Base-by-base conservation (phyloP, 2,888 invertebrate species). In the Nemoura dubitans region DNA sequence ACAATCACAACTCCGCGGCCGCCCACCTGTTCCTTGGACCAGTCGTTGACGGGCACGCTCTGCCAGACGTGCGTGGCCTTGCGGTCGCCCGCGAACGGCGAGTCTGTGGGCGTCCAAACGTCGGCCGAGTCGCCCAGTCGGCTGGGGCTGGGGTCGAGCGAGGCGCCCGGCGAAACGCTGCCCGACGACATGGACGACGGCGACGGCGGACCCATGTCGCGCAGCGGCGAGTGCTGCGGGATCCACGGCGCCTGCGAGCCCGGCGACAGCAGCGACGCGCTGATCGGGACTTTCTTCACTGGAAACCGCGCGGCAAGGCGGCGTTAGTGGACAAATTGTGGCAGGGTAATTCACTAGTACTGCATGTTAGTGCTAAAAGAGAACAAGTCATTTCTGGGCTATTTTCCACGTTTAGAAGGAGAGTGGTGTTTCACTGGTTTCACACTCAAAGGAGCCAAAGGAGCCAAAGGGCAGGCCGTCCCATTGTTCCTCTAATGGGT, bases 1-100 rank as follows among this genome's bases (percentile, higher is more conserved):
- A n/a, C n/a, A 36, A 6, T 10, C 36, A 36, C 36, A 36, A 10
- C 3, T 36, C 36, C 36, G 10, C 3, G 36, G 5, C 3, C 3
- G 89, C 91, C 90, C 90, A 96, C 96, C 92, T 96, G 96, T 90
- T 95, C 95, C 91, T 95, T 95, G 89, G 94, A 94, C 96, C 96
- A 96, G 89, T 96, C 96, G 80, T 94, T 93, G 78, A 96, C 95
- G 21, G 94, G 94, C n/a, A 94, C 94, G 86, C 94, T 94, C 90
- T 95, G 95, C 94, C 94, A 95, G 89, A 95, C 94, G 89, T 95
- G 94, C 80, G 94, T 93, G 36, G 92, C 91, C 86, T 93, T 93
- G 90, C 94, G 95, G 88, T 94, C 88, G 27, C 59, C 85, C 26
- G 85, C 76, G 82, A 82, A 87, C 10, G 94, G 93, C n/a, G 94